These are phyloP conservation scores for Anniella stebbinsi DNA, from an alignment of 2,797 vertebrate genomes.

Conservation along the genomic window DNA sequence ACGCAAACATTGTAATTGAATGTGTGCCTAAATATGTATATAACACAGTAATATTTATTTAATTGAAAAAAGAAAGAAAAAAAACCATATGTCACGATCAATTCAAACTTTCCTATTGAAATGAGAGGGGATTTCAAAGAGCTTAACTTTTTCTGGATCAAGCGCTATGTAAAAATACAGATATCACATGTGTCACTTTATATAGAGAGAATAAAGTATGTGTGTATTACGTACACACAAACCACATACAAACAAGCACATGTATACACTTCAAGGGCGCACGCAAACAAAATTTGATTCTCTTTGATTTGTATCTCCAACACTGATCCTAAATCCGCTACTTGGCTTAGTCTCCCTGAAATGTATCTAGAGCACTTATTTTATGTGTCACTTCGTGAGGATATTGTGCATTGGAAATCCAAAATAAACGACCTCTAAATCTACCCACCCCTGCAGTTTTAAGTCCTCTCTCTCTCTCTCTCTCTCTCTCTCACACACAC, in stretches of 20 bases:
- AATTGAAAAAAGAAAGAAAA: not conserved
- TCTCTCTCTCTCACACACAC: too few species aligned
- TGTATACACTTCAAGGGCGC: too few species aligned
- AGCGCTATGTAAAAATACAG: not conserved
- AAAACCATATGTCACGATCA: not conserved
- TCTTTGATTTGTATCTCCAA: not conserved
- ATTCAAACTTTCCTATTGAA: not conserved
- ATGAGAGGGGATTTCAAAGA: not conserved
- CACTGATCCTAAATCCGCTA: not conserved
- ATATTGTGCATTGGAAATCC: not conserved
- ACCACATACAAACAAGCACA: not conserved
- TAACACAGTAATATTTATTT: not conserved
- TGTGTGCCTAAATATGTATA: not conserved
- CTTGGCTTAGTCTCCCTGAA: not conserved
- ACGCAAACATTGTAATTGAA: not conserved
- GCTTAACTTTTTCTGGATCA: not conserved
- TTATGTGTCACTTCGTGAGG: not conserved
- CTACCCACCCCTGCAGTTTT: not conserved
- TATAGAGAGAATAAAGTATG: not conserved
- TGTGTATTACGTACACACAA: too few species aligned
- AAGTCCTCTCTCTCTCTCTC: not conserved
- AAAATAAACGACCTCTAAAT: not conserved
- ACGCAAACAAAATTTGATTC: not conserved
- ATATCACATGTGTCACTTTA: not conserved
- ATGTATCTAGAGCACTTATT: too few species aligned